Base-by-base conservation (phyloP, 2,888 invertebrate species). In the Drosophila subquinaria region DNA sequence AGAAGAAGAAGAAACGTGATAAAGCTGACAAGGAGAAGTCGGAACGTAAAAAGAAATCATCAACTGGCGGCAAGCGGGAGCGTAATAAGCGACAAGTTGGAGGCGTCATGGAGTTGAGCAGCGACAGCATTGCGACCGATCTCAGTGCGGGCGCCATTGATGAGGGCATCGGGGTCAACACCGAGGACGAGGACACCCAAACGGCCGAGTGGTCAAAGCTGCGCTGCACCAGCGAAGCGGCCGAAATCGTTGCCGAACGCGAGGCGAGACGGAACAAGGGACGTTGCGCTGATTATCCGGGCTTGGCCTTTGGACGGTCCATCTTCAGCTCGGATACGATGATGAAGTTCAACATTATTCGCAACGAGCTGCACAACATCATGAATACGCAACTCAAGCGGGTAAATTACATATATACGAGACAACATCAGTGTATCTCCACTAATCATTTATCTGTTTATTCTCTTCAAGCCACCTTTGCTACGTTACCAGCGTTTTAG, bases 311-410 rank as follows among this genome's bases (percentile, higher is more conserved):
- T 92, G 97, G 97, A 57, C 96, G 96, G 83, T 97, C 97, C 76
- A 96, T 98, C 92, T 98, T 98, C 94, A 98, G 97, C 91, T 98
- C 98, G 65, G 98, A 98, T 92, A 98, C 98, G 10, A 96, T 98
- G 96, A 98, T 99, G 97, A 98, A 98, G 94, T 98, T 98, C 93
- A 97, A 97, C 93, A 96, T 99, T 84, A 99, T 99, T 92, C 96
- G 96, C 93, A 98, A 98, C 93, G 99, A 99, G 94, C 95, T 99
- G 92, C 98, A 98, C 94, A 99, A 99, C 94, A 98, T 98, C 93
- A 97, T 97, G 95, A 97, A 97, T 93, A 97, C 97, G 93, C 98
- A 98, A 93, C 95, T 99, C 85, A 98, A 97, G 95, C 95, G 98
- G 98, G 98, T 98, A 96, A 92, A 84, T 90, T 23, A 23, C 23